Conservation (phyloP, 2,797 vertebrate species). For the Dendrocincla fuliginosa region DNA sequence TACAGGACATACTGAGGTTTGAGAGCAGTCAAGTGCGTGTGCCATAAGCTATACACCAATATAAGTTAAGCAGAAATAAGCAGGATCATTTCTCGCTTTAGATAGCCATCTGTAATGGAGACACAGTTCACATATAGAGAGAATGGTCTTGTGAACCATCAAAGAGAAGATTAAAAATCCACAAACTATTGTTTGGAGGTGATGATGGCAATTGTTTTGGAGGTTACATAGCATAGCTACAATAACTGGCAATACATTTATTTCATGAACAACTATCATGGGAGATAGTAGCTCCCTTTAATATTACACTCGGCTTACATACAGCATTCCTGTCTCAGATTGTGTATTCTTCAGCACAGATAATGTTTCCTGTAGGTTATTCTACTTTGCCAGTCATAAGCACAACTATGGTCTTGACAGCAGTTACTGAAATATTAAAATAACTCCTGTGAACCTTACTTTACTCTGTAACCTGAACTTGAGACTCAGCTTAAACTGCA, state of each 20-base stretch:
- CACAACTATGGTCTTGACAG: neutral
- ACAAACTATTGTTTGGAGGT: neutral
- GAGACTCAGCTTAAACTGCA: neutral
- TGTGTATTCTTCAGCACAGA: neutral
- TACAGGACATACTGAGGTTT: neutral
- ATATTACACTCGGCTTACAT: neutral
- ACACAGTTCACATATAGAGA: neutral
- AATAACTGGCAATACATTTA: neutral
- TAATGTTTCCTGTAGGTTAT: neutral
- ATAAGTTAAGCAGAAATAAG: neutral
- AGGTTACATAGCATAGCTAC: neutral
- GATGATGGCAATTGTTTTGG: neutral
- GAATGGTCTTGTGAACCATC: neutral
- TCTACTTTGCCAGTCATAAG: neutral
- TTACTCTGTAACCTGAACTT: neutral
- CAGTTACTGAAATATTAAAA: neutral
- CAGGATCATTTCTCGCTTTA: neutral
- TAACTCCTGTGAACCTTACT: neutral
- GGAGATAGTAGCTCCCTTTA: neutral
- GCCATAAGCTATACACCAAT: neutral
- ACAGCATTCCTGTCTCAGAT: neutral
- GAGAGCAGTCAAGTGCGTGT: neutral
- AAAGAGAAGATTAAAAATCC: slow-evolving; percentile 5
- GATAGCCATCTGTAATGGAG: neutral
- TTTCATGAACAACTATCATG: neutral